These are phyloP conservation scores for Drosophila ustulata DNA, from an alignment of 2,888 invertebrate species.

Conservation along the genomic window DNA sequence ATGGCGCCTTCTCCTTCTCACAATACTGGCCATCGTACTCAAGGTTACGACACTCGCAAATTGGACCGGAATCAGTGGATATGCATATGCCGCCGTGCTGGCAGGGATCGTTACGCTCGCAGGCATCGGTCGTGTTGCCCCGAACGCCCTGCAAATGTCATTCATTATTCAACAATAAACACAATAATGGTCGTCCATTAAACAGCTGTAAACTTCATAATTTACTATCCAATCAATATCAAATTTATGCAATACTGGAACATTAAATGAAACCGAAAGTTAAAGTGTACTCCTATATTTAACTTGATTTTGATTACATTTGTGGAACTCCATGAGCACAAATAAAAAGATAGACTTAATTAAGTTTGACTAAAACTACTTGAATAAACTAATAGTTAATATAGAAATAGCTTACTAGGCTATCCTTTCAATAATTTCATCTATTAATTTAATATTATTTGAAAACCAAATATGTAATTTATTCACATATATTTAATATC, in stretches of 20 bases:
- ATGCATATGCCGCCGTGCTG: constrained; percentile 98
- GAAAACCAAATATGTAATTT: too few relatives aligned
- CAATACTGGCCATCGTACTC: constrained; percentile 97
- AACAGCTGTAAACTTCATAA: not conserved
- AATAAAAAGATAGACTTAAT: too few relatives aligned
- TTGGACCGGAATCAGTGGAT: constrained; percentile 96
- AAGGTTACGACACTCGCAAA: constrained; percentile 97
- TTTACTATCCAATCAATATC: not conserved
- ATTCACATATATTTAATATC: too few relatives aligned
- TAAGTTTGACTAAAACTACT: too few relatives aligned
- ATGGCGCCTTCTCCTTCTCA: constrained; percentile 97
- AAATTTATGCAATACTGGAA: not conserved
- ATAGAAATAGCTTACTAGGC: too few relatives aligned
- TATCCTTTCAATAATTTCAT: too few relatives aligned
- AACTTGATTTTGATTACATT: too few relatives aligned
- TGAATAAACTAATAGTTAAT: too few relatives aligned
- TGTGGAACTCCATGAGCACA: too few relatives aligned
- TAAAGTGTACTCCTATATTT: not conserved
- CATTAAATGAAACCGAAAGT: not conserved
- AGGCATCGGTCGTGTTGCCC: constrained; percentile 92
- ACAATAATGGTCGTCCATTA: not conserved
- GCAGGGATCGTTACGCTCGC: constrained; percentile 95
- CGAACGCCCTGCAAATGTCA: constrained; percentile 66
- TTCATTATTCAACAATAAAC: not conserved
- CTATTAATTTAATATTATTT: too few relatives aligned